These are phyloP conservation scores for Apoda limacodes DNA, from an alignment of 2,888 invertebrate species.

Conservation along the genomic window DNA sequence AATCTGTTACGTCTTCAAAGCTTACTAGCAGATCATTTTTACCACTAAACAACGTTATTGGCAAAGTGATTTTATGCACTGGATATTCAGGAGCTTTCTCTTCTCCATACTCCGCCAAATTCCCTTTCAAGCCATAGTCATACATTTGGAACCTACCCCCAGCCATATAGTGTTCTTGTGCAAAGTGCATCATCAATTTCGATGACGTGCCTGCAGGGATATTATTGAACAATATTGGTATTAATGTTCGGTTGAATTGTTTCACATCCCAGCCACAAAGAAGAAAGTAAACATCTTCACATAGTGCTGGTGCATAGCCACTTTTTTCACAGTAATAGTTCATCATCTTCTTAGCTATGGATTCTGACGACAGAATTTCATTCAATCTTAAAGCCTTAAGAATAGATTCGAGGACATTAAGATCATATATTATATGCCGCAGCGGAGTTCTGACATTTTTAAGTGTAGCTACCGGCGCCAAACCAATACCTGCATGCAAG, in stretches of 20 bases:
- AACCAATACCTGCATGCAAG: slow-evolving; percentile 27
- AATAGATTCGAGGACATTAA: slow-evolving; percentile 18
- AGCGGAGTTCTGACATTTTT: slow-evolving; percentile 30
- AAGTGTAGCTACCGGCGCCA: slow-evolving; percentile 37
- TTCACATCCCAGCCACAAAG: slow-evolving; percentile 27
- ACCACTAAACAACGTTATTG: slow-evolving; percentile 29
- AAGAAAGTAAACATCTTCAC: slow-evolving; percentile 28
- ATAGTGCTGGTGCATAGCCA: slow-evolving; percentile 19
- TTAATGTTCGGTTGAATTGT: slow-evolving; percentile 15
- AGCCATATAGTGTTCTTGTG: slow-evolving; percentile 33
- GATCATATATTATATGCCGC: slow-evolving; percentile 23
- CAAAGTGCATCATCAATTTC: slow-evolving; percentile 33
- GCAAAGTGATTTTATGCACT: slow-evolving; percentile 24
- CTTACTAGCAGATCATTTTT: slow-evolving; percentile 31
- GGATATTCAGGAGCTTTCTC: slow-evolving; percentile 24
- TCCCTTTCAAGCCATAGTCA: slow-evolving; percentile 23
- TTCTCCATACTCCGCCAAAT: slow-evolving; percentile 22
- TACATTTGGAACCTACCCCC: slow-evolving; percentile 31
- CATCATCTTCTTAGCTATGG: slow-evolving; percentile 22
- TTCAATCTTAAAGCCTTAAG: slow-evolving; percentile 22
- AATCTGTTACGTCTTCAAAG: slow-evolving; percentile 21
- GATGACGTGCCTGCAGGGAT: slow-evolving; percentile 28
- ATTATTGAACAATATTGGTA: slow-evolving; percentile 18
- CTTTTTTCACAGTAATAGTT: slow-evolving; percentile 27
- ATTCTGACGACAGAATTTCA: slow-evolving; percentile 21